Evolutionary conservation across 2,888 invertebrate species (phyloP).

Genomic region (Dione vanillae): DNA sequence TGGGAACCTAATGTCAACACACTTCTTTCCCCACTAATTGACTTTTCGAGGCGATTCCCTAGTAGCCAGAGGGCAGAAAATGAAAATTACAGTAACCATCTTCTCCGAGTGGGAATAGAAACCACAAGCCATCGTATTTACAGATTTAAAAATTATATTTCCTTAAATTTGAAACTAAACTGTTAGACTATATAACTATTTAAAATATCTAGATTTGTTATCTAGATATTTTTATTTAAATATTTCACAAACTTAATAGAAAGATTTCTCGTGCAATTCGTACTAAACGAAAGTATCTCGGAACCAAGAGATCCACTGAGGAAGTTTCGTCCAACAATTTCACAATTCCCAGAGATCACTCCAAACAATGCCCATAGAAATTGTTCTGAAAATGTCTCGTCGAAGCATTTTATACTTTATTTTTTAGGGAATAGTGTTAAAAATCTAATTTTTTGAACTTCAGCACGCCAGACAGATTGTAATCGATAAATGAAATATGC

Average conservation of each 20-base stretch:
- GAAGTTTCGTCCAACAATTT: constrained; percentile 17
- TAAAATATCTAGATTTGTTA: no score
- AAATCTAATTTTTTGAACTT: not conserved
- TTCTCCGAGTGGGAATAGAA: not conserved
- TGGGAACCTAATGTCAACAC: no score
- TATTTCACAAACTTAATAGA: not conserved
- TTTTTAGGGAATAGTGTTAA: not conserved
- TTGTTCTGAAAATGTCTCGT: not conserved
- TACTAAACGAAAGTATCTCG: not conserved
- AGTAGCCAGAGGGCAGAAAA: no score
- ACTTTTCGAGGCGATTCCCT: not conserved
- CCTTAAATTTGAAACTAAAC: no score
- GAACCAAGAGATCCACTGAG: constrained; percentile 1
- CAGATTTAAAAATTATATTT: no score
- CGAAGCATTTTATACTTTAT: constrained; percentile 3
- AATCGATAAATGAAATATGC: constrained; percentile 41
- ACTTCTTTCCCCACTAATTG: not conserved
- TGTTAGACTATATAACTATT: no score
- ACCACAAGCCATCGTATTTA: not conserved
- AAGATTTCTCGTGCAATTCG: not conserved
- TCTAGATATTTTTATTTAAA: no score
- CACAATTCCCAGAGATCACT: constrained; percentile 15
- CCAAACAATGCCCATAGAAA: constrained; percentile 13
- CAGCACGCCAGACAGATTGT: constrained; percentile 33
- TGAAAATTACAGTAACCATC: no score